These are phyloP conservation scores for Pluvianellus socialis DNA, from an alignment of 2,113 vertebrate genomes.

Conservation along the genomic window DNA sequence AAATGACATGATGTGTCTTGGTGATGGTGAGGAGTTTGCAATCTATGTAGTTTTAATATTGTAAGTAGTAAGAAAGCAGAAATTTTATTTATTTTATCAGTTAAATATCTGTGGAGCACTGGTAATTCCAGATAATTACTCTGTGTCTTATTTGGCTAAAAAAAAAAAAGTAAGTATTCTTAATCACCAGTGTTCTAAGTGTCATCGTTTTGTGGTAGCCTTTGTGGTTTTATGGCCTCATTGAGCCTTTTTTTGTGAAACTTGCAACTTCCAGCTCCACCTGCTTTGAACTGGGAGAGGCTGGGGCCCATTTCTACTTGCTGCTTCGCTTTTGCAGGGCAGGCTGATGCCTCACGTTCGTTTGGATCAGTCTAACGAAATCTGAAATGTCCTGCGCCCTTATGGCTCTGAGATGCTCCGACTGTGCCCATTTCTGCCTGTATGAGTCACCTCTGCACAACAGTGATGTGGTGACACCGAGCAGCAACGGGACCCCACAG, in stretches of 20 bases:
- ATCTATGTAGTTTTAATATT: background rate
- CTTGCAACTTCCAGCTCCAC: background rate
- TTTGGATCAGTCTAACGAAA: background rate
- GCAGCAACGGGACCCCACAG: background rate
- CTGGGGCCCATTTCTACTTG: background rate
- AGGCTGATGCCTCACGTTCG: background rate
- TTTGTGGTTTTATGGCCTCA: background rate
- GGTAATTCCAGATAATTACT: background rate
- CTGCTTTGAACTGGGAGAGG: background rate
- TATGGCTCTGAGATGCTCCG: background rate
- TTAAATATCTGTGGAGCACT: background rate
- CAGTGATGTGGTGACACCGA: rapidly evolving
- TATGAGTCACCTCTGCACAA: rapidly evolving
- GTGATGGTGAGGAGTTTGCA: background rate
- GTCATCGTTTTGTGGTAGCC: rapidly evolving
- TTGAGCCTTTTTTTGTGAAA: background rate
- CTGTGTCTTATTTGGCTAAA: background rate
- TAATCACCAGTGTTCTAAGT: background rate
- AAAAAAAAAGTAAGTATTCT: background rate
- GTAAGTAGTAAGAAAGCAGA: background rate
- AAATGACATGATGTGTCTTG: background rate
- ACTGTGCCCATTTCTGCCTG: background rate
- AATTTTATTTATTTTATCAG: background rate
- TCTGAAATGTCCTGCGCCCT: background rate
- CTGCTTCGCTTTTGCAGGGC: background rate